Evolutionary conservation across 1,140 invertebrate genomes (phyloP).

Genomic region (Ptiloglossa arizonensis): DNA sequence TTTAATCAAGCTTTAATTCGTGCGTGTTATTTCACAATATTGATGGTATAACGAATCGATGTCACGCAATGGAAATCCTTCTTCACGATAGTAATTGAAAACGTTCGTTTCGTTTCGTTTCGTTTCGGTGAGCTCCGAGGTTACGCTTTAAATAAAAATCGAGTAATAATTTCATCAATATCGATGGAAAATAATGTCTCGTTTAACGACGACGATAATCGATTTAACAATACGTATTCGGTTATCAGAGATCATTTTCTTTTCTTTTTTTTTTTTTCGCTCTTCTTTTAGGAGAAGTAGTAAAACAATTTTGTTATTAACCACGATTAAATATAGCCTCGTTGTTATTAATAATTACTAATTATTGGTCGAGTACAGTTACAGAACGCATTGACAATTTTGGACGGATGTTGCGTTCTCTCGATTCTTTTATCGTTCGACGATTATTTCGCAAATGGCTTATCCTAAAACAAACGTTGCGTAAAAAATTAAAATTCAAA

Average conservation of each 20-base stretch:
- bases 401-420: too few relatives aligned
- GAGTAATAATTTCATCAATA: background rate
- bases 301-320: background rate
- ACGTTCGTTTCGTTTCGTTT: background rate
- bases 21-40: background rate
- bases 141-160: background rate
- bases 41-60: background rate
- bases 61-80: background rate
- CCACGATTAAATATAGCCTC: background rate
- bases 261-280: too few relatives aligned
- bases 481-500: too few relatives aligned
- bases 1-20: constrained; percentile 25
- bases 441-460: too few relatives aligned
- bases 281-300: too few relatives aligned
- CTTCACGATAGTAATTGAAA: background rate
- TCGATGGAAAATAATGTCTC: background rate
- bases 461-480: too few relatives aligned
- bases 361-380: background rate
- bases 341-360: background rate
- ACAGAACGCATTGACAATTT: background rate
- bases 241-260: too few relatives aligned
- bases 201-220: too few relatives aligned
- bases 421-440: too few relatives aligned
- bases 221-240: too few relatives aligned
- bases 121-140: background rate